These are phyloP conservation scores for Spisula solida DNA, from an alignment of 2,888 invertebrate species.

Conservation along the genomic window DNA sequence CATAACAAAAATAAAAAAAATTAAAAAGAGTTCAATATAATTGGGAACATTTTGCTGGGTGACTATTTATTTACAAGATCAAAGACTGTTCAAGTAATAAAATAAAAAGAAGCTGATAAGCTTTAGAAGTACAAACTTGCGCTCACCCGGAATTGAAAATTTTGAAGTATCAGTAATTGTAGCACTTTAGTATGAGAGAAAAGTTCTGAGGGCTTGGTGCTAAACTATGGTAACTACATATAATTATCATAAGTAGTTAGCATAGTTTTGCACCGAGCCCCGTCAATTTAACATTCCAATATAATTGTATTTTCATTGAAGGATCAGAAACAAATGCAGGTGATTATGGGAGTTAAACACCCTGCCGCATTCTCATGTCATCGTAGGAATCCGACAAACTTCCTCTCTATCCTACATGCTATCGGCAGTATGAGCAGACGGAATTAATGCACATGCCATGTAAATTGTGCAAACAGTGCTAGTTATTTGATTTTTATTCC, in stretches of 20 bases:
- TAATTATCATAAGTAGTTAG: too few relatives aligned
- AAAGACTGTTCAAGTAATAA: not conserved
- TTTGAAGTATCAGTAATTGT: constrained; percentile 6
- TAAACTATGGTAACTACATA: too few relatives aligned
- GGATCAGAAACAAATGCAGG: constrained; percentile 29
- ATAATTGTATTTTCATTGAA: constrained; percentile 36
- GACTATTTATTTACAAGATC: not conserved
- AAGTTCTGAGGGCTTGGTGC: too few relatives aligned
- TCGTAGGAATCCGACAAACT: constrained; percentile 20
- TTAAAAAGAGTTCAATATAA: too few relatives aligned
- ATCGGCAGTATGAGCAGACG: not conserved
- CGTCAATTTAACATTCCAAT: too few relatives aligned
- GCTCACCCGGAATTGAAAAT: not conserved
- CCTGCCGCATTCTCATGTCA: constrained; percentile 46
- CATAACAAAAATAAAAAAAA: too few relatives aligned
- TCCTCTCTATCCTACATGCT: constrained; percentile 18
- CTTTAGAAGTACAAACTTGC: not conserved
- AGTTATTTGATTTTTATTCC: not conserved
- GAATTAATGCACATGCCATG: constrained; percentile 28
- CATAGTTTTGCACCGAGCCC: too few relatives aligned
- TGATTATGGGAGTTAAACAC: constrained; percentile 37
- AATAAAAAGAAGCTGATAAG: not conserved
- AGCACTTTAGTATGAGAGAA: not conserved
- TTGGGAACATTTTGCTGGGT: too few relatives aligned
- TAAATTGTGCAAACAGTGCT: constrained; percentile 16